Evolutionary conservation across 2,797 vertebrate species (phyloP), one percentile per base, ranked within the genome.

Genomic region (Ibycter americanus): DNA sequence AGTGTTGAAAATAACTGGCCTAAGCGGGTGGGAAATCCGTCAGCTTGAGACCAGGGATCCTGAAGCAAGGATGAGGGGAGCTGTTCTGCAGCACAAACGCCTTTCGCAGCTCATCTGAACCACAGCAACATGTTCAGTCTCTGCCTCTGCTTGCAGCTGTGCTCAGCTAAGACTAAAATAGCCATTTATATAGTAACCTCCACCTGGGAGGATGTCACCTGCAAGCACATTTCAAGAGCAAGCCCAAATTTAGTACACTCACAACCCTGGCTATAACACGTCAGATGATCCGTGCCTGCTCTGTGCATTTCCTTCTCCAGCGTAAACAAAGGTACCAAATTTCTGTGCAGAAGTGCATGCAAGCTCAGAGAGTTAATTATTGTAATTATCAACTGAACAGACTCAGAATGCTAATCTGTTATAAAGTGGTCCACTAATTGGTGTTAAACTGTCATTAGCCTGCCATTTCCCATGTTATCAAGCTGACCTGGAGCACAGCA

Each of bases 381-480:
- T 92, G 92, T 89, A 95, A 96, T 98, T 97, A 97, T 86, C 92
- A 59, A 92, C 8, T 82, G 91, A 94, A 77, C 90, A 81, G 93
- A 51, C 94, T 87, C 93, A 44, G 91, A 94, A 96, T 85, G 62
- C 68, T 92, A 87, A 87, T 97, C 79, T 95, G 12, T 95, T 93
- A 85, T 86, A 97, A 95, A 93, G 95, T 51, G 73, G 88, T 65
- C 81, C 49, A 83, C 87, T 97, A 97, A 98, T 96, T 97, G 95
- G 85, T 90, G 83, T 96, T 96, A 96, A 98, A 92, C 58, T 92
- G 90, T 23, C 83, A 96, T 96, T 92, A 87, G 92, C 86, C 83
- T 96, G 90, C 88, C 72, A 88, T 80, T 93, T 71, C 74, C 90
- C 78, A 12, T 40, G 85, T 78, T 93, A 89, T 63, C 84, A 68